Percentiles rank a stretch among this genome's conserved stretches.
Evolutionary conservation across 2,888 invertebrate genomes (phyloP).

Genomic region (Heliconius charithonia): DNA sequence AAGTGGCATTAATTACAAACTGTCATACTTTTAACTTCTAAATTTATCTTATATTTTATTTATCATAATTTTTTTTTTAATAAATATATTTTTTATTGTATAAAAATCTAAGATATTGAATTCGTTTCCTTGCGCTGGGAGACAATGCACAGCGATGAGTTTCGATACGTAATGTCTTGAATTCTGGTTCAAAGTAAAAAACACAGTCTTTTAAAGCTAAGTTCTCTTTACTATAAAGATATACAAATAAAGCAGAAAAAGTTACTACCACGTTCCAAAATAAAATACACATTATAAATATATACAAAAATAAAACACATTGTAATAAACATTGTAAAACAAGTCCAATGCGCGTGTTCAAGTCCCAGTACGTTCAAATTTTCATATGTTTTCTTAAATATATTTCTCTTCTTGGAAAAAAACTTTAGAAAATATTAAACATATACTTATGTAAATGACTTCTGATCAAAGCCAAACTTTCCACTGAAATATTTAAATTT

Average conservation of each 20-base stretch:
- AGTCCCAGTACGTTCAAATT: background rate
- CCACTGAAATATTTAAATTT: background rate
- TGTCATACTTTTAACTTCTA: constrained; percentile 5
- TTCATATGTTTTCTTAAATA: background rate
- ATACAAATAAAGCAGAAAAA: too few relatives aligned
- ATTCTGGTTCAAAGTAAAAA: too few relatives aligned
- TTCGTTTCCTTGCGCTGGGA: too few relatives aligned
- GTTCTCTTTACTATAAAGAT: too few relatives aligned
- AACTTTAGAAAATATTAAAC: background rate
- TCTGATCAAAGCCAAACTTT: constrained; percentile 3
- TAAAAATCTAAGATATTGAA: background rate
- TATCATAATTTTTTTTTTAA: background rate
- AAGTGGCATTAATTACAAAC: constrained; percentile 15
- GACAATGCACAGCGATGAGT: too few relatives aligned
- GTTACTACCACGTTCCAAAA: too few relatives aligned
- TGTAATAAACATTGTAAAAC: too few relatives aligned
- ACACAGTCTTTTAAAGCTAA: too few relatives aligned
- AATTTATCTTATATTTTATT: background rate
- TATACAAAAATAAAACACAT: too few relatives aligned
- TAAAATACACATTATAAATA: too few relatives aligned
- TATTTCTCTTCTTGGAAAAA: background rate
- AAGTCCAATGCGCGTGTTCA: background rate
- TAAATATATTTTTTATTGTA: background rate
- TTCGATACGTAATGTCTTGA: too few relatives aligned
- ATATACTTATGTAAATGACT: background rate